Evolutionary conservation across 2,113 vertebrate genomes (phyloP).

Genomic region (Corythornis cristatus): DNA sequence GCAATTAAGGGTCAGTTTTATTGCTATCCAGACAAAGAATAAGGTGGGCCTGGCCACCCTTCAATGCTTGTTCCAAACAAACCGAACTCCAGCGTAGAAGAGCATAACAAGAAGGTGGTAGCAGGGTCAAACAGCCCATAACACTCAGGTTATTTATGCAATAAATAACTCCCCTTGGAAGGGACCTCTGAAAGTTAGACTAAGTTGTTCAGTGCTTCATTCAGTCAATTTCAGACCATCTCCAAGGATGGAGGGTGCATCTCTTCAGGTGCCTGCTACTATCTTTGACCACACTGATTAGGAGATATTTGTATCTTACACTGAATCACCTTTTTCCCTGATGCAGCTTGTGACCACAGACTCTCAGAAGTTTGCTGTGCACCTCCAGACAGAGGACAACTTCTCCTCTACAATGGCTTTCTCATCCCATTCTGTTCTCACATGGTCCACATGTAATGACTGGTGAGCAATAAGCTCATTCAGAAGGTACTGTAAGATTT

Average conservation of each 20-base stretch:
- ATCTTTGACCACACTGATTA: background rate
- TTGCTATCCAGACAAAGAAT: background rate
- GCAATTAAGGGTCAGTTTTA: background rate
- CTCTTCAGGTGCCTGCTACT: background rate
- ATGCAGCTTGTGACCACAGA: background rate
- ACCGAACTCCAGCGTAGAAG: background rate
- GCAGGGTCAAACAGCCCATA: background rate
- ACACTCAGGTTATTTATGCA: background rate
- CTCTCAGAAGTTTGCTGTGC: background rate
- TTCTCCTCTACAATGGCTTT: background rate
- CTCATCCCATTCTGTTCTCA: background rate
- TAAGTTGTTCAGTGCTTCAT: background rate
- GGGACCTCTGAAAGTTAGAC: background rate
- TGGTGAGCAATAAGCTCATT: background rate
- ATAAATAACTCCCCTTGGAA: background rate
- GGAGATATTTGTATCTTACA: background rate
- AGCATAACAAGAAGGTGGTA: background rate
- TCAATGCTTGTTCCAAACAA: background rate
- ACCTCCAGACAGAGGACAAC: background rate
- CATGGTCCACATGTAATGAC: background rate
- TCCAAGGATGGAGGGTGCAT: background rate
- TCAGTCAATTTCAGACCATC: background rate
- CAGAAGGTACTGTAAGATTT: background rate
- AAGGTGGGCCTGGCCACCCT: background rate
- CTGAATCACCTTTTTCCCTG: background rate